phyloP scores from a whole-genome alignment of 2,888 invertebrate species.

The Erannis defoliaria region DNA sequence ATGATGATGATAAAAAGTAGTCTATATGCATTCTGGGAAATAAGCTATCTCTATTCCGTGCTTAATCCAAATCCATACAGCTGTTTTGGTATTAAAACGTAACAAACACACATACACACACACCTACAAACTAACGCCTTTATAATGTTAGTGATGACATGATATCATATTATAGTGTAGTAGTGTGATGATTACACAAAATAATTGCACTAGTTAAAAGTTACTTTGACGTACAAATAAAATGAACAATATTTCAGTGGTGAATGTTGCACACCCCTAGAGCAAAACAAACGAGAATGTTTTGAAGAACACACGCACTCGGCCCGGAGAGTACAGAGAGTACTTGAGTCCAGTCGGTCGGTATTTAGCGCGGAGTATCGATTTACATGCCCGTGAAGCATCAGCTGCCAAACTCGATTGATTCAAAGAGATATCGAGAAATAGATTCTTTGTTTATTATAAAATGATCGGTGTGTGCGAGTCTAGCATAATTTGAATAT shows the following conservation, averaged over 20 bases:
- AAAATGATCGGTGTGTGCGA: slow-evolving; percentile 1
- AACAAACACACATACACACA: too few species aligned
- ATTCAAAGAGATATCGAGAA: slow-evolving; percentile 25
- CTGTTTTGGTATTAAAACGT: too few species aligned
- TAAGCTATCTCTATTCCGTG: too few species aligned
- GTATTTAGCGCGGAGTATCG: slow-evolving; percentile 56
- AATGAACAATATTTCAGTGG: background rate
- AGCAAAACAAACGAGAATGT: slow-evolving; percentile 59
- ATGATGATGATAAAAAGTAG: too few species aligned
- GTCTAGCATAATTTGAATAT: background rate
- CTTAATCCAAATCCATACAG: too few species aligned
- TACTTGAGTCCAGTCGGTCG: slow-evolving; percentile 42
- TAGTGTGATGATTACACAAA: too few species aligned
- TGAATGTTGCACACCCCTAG: slow-evolving; percentile 59
- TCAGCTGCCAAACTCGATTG: slow-evolving; percentile 44
- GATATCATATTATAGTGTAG: too few species aligned
- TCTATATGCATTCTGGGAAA: too few species aligned
- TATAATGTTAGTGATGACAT: too few species aligned
- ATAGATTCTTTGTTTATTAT: slow-evolving; percentile 28
- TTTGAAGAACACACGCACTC: slow-evolving; percentile 79
- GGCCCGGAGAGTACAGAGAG: slow-evolving; percentile 55
- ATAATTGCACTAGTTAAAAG: too few species aligned
- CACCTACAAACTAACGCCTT: too few species aligned
- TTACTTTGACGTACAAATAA: too few species aligned
- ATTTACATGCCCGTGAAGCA: slow-evolving; percentile 54